Conservation (phyloP, 2,113 vertebrate species). For the Jacana jacana region DNA sequence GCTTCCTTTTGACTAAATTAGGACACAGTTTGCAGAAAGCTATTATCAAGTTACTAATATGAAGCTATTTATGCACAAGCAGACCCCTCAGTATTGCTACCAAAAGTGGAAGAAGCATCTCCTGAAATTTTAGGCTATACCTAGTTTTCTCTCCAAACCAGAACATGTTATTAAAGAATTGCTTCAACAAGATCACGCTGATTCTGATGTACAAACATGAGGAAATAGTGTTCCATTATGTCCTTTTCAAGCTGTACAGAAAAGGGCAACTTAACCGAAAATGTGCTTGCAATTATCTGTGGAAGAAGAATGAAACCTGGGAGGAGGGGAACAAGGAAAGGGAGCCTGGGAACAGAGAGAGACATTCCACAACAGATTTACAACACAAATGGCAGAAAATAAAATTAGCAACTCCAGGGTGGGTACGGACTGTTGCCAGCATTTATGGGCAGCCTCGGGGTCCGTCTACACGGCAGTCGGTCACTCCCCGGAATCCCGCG, state of each 20-base stretch:
- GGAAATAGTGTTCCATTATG: not conserved
- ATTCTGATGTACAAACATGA: not conserved
- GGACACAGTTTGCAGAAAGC: not conserved
- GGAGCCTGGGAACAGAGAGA: conserved; percentile 62
- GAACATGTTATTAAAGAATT: not conserved
- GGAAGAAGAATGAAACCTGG: conserved; percentile 66
- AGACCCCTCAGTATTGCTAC: not conserved
- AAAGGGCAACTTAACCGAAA: conserved; percentile 50
- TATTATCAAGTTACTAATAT: not conserved
- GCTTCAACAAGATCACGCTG: not conserved
- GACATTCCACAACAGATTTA: conserved; percentile 58
- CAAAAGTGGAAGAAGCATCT: not conserved
- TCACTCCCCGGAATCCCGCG: conserved; percentile 17
- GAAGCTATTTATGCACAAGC: too few species aligned
- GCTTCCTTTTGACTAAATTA: not conserved
- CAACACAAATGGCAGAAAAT: conserved; percentile 67
- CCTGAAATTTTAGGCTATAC: not conserved
- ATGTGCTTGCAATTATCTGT: conserved; percentile 67
- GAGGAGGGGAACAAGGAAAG: conserved; percentile 48
- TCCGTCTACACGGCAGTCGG: conserved; percentile 17
- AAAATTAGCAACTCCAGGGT: conserved; percentile 61
- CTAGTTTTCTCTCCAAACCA: not conserved
- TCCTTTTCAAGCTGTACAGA: not conserved
- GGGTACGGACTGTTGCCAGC: conserved; percentile 31
- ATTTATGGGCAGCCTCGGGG: conserved; percentile 31